Conservation (phyloP, 1,140 invertebrate species). For the Drosophila albomicans region DNA sequence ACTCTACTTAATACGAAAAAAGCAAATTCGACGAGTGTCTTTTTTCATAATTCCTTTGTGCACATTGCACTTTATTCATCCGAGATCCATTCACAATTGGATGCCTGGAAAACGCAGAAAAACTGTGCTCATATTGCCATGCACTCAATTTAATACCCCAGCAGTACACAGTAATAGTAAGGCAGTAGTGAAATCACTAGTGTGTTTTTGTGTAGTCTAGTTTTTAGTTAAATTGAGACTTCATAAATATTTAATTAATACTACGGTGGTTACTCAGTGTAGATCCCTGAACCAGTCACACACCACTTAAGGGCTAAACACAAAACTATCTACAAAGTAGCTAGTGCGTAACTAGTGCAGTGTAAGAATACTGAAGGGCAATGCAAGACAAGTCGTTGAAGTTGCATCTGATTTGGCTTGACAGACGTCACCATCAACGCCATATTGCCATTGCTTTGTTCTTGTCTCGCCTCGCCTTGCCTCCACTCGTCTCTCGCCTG, state of each 20-base stretch:
- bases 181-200: too few relatives aligned
- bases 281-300: too few relatives aligned
- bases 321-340: too few relatives aligned
- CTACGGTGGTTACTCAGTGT: too few relatives aligned
- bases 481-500: not conserved
- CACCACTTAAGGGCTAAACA: too few relatives aligned
- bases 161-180: not conserved
- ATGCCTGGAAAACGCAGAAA: not conserved
- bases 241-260: too few relatives aligned
- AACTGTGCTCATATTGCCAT: slow-evolving; percentile 16
- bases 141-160: slow-evolving; percentile 8
- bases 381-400: not conserved
- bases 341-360: too few relatives aligned
- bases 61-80: slow-evolving; percentile 3
- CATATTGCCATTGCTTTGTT: slow-evolving; percentile 22
- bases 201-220: too few relatives aligned
- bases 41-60: slow-evolving; percentile 37
- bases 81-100: slow-evolving; percentile 2
- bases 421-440: slow-evolving; percentile 16
- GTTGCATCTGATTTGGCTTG: slow-evolving; percentile 9
- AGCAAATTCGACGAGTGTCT: not conserved
- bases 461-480: slow-evolving; percentile 1
- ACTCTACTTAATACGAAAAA: not conserved
- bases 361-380: too few relatives aligned
- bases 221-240: too few relatives aligned